Evolutionary conservation across 2,113 vertebrate genomes (phyloP).

Genomic region (Cinclus mexicanus): DNA sequence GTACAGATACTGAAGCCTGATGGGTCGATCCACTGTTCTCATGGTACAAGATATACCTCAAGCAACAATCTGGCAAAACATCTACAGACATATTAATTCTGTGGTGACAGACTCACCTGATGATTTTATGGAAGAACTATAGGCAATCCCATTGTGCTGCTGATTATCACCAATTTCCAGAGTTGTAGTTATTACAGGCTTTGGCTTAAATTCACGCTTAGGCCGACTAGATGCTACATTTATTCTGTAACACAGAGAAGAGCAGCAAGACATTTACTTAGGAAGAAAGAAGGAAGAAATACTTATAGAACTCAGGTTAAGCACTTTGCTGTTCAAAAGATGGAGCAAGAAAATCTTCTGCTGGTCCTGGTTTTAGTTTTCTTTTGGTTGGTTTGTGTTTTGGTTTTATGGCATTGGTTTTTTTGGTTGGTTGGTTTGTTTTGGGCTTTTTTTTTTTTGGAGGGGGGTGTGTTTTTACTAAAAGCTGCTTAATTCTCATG

Average conservation of each 20-base stretch:
- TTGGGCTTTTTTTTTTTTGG: neutral
- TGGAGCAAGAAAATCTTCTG: neutral
- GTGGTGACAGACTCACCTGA: slow-evolving; percentile 73
- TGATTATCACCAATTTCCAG: slow-evolving; percentile 75
- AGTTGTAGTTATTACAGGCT: slow-evolving; percentile 74
- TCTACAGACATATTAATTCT: neutral
- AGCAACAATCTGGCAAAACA: neutral
- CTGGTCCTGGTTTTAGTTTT: neutral
- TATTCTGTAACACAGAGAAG: slow-evolving; percentile 77
- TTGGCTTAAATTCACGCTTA: slow-evolving; percentile 83
- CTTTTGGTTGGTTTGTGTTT: neutral
- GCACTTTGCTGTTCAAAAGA: neutral
- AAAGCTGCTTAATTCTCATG: neutral
- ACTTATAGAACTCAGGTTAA: neutral
- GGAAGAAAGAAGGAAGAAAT: neutral
- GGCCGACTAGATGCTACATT: slow-evolving; percentile 78
- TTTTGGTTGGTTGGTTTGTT: neutral
- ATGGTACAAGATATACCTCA: neutral
- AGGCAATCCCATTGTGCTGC: slow-evolving; percentile 82
- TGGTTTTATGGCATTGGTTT: accelerated
- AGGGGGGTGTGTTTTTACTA: neutral
- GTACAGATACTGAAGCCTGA: neutral
- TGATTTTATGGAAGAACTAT: slow-evolving; percentile 75
- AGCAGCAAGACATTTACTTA: neutral
- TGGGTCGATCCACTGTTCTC: neutral